phyloP scores from a whole-genome alignment of 1,140 invertebrate genomes.

The Drosophila ironensis region DNA sequence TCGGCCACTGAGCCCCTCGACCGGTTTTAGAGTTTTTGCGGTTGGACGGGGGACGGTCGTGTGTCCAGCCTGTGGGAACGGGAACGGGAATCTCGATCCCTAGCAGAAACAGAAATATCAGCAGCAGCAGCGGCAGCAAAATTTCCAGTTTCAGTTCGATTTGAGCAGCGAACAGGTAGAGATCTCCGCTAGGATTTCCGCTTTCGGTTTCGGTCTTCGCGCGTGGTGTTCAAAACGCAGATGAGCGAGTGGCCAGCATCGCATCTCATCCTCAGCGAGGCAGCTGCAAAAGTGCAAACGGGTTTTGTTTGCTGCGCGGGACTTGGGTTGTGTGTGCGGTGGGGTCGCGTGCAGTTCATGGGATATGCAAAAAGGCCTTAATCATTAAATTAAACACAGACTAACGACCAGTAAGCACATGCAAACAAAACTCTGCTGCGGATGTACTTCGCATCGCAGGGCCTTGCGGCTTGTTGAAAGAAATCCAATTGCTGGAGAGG shows the following conservation, averaged over 20 bases:
- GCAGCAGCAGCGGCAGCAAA: constrained; percentile 35
- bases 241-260: too few relatives aligned
- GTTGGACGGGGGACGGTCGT: background rate
- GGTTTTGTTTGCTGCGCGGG: constrained; percentile 54
- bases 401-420: constrained; percentile 36
- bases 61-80: constrained; percentile 59
- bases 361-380: constrained; percentile 42
- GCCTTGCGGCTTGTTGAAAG: constrained; percentile 28
- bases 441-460: background rate
- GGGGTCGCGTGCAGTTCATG: constrained; percentile 39
- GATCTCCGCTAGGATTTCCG: constrained; percentile 43
- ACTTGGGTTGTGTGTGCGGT: constrained; percentile 17
- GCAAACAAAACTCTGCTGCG: constrained; percentile 2
- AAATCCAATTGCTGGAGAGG: constrained; percentile 13
- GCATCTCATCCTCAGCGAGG: constrained; percentile 22
- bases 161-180: constrained; percentile 67
- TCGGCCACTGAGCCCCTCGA: constrained; percentile 63
- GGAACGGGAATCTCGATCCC: constrained; percentile 60
- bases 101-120: too few relatives aligned
- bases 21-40: constrained; percentile 47
- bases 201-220: constrained; percentile 47
- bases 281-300: constrained; percentile 77
- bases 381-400: constrained; percentile 45
- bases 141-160: constrained; percentile 74
- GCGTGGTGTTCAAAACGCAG: constrained; percentile 49